Base-by-base conservation (phyloP, 2,113 vertebrate genomes). In the Conger conger region DNA sequence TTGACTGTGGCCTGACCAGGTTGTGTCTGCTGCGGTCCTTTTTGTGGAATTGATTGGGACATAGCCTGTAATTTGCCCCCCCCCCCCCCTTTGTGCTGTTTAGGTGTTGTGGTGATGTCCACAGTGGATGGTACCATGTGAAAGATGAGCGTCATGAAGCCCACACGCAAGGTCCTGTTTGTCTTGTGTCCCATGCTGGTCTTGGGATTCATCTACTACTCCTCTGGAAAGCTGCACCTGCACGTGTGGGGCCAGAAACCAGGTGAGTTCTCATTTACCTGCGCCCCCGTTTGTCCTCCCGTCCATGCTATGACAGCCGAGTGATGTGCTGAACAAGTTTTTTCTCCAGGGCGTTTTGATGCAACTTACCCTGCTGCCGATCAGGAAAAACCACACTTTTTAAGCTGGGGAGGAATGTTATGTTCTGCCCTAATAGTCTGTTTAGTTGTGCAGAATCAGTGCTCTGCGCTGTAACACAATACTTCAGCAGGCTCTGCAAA, bases 201-300 rank as follows among this genome's bases (percentile, higher is more conserved):
- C 50, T 91, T 99, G 93, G 97, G 96, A 89, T 99, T 99, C 94
- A 96, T 99, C 86, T 99, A 97, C 94, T 99, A 98, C 88, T 98
- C 97, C 37, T 97, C 97, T 0, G 95, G 97, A 94, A 99, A 97
- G 94, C 94, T 99, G 57, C 97, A 97, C 91, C 94, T 97, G 81
- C 93, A 95, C 88, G 94, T 95, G 68, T 99, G 98, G 98, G 97
- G 92, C 50, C 92, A 97, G 92, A 97, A 98, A 91, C 92, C 97
- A 90, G 96, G 98, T 99, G 96, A 99, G 98, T 99, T 89, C 33
- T 33, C 73, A 79, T n/a, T 50, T 17, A 13, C 79, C 40, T 76
- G 30, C 33, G 20, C 83, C 83, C 33, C 33, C 16, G 84, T 57
- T 60, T 84, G 63, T 86, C 83, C 38, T 54, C 86, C 82, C 53